Base-by-base conservation (phyloP, 2,113 vertebrate species). In the Geococcyx californianus region DNA sequence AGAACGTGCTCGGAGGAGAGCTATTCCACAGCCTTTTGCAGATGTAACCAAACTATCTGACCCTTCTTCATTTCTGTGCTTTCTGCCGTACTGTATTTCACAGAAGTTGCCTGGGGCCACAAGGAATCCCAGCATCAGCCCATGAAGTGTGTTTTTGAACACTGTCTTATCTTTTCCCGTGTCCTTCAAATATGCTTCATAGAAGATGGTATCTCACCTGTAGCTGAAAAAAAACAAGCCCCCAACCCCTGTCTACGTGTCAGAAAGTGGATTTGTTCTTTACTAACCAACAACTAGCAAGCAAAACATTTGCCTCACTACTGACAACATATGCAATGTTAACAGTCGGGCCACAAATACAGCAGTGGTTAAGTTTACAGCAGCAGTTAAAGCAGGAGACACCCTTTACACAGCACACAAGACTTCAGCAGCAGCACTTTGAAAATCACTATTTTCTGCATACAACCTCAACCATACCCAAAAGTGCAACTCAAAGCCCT, bases 1-100 rank as follows among this genome's bases (percentile, higher is more conserved):
- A 42, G 4, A 80, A 26, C 1, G 0, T 8, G 63, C 79, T 40
- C 73, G n/a, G 0, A 5, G 13, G 8, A 5, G 16, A 66, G 10
- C 38, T 34, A 17, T 49, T 25, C 31, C n/a, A 2, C 23, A 42
- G 11, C 11, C 56, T 44, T n/a, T 5, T 23, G 29, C 36, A 29
- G 16, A 33, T 11, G 28, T 16, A 10, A 9, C 3, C 58, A 52
- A 10, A 6, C 12, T 56, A 40, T 12, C 42, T 7, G 2, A 58
- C 16, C 9, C 23, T 9, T 26, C 67, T 17, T 59, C 56, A 2
- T 24, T 42, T 67, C 24, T 26, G 7, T 38, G 55, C 21, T 8
- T 31, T 52, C 36, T 51, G 34, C 34, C 54, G 26, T 1, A 1
- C 23, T 29, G 11, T 28, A 6, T 19, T 56, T 66, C 72, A 73